Base-by-base conservation (phyloP, 2,888 invertebrate species). In the Kryphioiulus occultus region DNA sequence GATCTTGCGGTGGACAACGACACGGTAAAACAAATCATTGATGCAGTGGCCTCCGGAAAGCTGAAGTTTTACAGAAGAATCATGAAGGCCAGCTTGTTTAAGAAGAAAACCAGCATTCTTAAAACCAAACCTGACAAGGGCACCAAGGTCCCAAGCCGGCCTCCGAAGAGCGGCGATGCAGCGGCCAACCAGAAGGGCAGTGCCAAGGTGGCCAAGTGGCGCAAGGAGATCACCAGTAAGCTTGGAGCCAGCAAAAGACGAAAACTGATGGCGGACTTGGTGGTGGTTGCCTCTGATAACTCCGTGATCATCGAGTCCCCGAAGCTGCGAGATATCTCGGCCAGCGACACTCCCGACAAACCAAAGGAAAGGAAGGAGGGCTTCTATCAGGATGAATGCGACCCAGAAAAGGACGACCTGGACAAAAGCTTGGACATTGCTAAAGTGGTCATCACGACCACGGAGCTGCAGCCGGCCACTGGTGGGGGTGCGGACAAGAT, bases 361-460 rank as follows among this genome's bases (percentile, higher is more conserved):
- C 82, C 87, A 22, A 86, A 83, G 86, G 86, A 87, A 35, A 88
- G 59, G 68, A 42, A 86, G 68, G 83, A 85, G 44, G 83, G 82
- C 86, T 83, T 83, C 30, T 53, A 86, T 17, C 86, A 59, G 86
- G 47, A 59, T 4, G 68, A 35, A 17, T 78, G 78, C 30, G 87
- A 82, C 19, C 35, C 35, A 2, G 87, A 87, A n/a, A 39, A 82
- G 12, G 87, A 87, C 82, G 82, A 87, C n/a, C 35, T 82, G 87
- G 87, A 87, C 32, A 85, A 87, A 68, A 47, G 47, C 22, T 17
- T 85, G 59, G 87, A 87, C 68, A 35, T 87, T 85, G 85, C 68
- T n/a, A 87, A 85, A 39, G 44, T 42, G 39, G 85, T 87, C 19
- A 44, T 87, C 44, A 39, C 84, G 9, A 53, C 39, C 83, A 78